These are phyloP conservation scores for Actenoides lindsayi DNA, from an alignment of 2,113 vertebrate species.

Conservation along the genomic window DNA sequence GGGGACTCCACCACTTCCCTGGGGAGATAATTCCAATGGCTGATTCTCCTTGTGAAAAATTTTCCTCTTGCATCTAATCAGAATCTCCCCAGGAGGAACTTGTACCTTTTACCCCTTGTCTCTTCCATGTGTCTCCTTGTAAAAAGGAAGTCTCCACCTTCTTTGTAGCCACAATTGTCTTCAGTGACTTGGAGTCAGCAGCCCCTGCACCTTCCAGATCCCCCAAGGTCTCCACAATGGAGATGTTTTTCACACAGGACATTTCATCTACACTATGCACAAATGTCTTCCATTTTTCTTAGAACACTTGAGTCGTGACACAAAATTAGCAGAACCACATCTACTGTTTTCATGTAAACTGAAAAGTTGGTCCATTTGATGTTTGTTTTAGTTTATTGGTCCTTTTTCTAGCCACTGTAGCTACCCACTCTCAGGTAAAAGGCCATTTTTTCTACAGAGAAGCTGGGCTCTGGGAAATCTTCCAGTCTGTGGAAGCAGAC, in stretches of 20 bases:
- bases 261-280: background rate
- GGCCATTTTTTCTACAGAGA: background rate
- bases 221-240: background rate
- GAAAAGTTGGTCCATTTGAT: background rate
- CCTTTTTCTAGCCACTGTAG: background rate
- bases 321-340: background rate
- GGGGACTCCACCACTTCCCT: too few species aligned
- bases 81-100: too few species aligned
- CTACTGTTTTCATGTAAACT: background rate
- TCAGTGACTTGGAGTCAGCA: background rate
- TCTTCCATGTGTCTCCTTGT: background rate
- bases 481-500: background rate
- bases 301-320: background rate
- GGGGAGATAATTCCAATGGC: background rate
- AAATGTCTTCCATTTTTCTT: background rate
- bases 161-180: background rate
- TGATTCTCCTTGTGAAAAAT: background rate
- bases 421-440: background rate
- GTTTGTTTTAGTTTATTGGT: background rate
- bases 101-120: background rate
- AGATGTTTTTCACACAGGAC: background rate
- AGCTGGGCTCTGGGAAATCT: background rate
- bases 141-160: background rate
- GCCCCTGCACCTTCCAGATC: background rate
- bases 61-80: background rate